Percentiles rank a stretch among this genome's conserved stretches.
Conservation (phyloP, 2,113 vertebrate genomes). For the Ammospiza nelsoni region DNA sequence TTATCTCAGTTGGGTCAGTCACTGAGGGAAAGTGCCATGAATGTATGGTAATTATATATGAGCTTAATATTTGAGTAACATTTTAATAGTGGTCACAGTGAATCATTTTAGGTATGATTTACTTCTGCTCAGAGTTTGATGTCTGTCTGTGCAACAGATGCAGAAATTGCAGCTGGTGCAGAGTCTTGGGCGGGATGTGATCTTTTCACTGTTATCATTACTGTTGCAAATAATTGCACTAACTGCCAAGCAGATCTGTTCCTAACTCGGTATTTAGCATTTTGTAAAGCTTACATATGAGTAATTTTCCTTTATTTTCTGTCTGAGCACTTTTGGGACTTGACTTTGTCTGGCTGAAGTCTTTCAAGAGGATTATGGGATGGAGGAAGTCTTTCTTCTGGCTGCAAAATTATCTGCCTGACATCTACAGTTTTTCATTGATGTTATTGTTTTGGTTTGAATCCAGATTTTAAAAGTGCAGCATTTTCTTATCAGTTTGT, state of each 20-base stretch:
- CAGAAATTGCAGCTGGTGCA: background rate
- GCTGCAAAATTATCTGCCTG: constrained; percentile 5
- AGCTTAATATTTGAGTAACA: background rate
- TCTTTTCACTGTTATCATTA: background rate
- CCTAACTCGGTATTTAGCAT: background rate
- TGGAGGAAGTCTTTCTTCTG: background rate
- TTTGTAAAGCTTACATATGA: background rate
- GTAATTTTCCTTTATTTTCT: constrained; percentile 39
- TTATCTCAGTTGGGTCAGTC: background rate
- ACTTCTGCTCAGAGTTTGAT: background rate
- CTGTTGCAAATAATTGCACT: background rate
- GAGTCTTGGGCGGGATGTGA: background rate
- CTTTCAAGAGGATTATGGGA: constrained; percentile 18
- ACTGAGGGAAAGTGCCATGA: background rate
- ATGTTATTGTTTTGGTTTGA: constrained; percentile 5
- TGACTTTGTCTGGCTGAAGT: background rate
- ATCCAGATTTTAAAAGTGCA: constrained; percentile 4
- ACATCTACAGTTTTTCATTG: constrained; percentile 34
- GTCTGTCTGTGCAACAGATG: background rate
- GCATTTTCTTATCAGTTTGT: background rate
- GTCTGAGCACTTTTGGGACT: background rate
- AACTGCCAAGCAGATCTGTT: background rate
- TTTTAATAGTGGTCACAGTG: background rate
- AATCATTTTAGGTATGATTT: background rate
- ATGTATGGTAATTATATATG: background rate